These are phyloP conservation scores for Kuschelorhynchus macadamiae DNA, from an alignment of 2,888 invertebrate genomes.

Conservation along the genomic window DNA sequence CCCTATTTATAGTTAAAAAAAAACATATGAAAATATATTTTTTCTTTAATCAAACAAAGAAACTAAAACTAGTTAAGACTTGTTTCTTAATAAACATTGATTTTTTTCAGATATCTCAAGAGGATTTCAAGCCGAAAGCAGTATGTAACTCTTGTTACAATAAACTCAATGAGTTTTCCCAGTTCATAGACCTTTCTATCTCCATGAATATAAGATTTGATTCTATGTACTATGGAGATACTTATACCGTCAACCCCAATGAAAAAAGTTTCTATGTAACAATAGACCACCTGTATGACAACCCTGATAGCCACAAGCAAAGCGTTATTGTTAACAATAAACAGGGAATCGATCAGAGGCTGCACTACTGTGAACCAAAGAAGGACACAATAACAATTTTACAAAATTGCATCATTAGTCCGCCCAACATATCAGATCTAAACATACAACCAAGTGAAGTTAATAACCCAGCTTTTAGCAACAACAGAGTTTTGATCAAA, in stretches of 20 bases:
- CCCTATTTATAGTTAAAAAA: too few relatives aligned
- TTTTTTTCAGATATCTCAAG: slow-evolving; percentile 62
- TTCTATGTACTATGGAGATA: slow-evolving; percentile 52
- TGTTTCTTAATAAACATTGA: too few relatives aligned
- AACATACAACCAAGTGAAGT: background rate
- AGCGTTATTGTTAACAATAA: slow-evolving; percentile 55
- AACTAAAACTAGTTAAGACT: too few relatives aligned
- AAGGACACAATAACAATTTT: background rate
- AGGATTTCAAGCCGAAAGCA: slow-evolving; percentile 66
- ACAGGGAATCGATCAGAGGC: slow-evolving; percentile 45
- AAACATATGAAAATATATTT: too few relatives aligned
- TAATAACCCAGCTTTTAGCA: background rate
- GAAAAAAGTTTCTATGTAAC: slow-evolving; percentile 4
- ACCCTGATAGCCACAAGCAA: slow-evolving; percentile 27
- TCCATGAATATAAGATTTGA: slow-evolving; percentile 65
- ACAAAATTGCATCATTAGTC: slow-evolving; percentile 3
- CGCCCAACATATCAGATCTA: slow-evolving; percentile 2
- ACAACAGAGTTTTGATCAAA: too few relatives aligned
- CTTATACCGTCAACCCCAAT: slow-evolving; percentile 15
- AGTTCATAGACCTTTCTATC: slow-evolving; percentile 63
- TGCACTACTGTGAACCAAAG: slow-evolving; percentile 13
- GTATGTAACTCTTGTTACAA: slow-evolving; percentile 64
- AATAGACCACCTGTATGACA: too few relatives aligned
- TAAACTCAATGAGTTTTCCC: slow-evolving; percentile 65
- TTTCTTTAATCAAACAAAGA: too few relatives aligned